phyloP scores from a whole-genome alignment of 2,113 vertebrate genomes.

The Calyptomena viridis region DNA sequence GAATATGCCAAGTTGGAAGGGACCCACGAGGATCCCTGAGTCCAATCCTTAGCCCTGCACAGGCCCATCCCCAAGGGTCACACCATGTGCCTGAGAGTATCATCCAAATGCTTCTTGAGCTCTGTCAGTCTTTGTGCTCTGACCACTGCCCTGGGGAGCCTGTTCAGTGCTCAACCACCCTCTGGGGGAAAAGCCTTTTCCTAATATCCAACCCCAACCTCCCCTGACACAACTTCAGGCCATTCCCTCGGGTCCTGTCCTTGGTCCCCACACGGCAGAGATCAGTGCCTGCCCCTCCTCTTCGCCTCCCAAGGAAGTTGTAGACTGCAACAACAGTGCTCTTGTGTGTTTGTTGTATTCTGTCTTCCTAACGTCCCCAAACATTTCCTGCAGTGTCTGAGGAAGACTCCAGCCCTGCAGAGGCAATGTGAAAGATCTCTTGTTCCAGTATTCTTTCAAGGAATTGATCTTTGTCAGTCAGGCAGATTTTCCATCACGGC shows the following conservation, averaged over 20 bases:
- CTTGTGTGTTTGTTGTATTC: background rate
- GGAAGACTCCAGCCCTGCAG: background rate
- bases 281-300: background rate
- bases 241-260: background rate
- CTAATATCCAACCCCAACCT: background rate
- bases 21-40: background rate
- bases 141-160: background rate
- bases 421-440: background rate
- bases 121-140: background rate
- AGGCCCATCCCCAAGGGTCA: background rate
- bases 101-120: background rate
- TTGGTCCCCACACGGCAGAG: background rate
- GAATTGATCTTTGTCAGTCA: background rate
- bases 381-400: background rate
- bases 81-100: background rate
- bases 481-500: background rate
- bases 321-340: background rate
- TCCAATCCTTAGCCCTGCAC: background rate
- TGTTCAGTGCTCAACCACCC: background rate
- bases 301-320: background rate
- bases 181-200: background rate
- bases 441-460: fast-evolving
- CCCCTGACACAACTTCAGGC: background rate
- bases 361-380: background rate
- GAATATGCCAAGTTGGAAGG: background rate